Evolutionary conservation across 2,113 vertebrate species (phyloP).

Genomic region (Plestiodon gilberti): DNA sequence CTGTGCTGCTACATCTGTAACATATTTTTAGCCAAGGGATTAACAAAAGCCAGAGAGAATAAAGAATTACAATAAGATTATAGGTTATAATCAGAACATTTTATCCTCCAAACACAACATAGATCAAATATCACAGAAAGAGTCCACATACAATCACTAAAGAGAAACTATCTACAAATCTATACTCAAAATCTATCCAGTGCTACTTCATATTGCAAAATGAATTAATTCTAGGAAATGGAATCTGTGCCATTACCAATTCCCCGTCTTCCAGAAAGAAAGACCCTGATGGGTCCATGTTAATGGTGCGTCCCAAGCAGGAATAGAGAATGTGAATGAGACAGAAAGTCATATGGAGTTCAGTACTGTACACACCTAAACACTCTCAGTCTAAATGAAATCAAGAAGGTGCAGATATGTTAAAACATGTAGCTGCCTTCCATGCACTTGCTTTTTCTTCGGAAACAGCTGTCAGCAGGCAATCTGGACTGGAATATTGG

Average conservation of each 20-base stretch:
- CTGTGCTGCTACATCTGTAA: conserved; percentile 10
- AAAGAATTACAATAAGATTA: conserved; percentile 54
- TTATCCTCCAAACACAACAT: conserved; percentile 10
- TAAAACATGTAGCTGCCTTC: too few species aligned
- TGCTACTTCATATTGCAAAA: conserved; percentile 35
- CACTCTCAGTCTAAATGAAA: too few species aligned
- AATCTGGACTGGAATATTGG: too few species aligned
- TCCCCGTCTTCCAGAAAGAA: background rate
- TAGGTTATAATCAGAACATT: conserved; percentile 38
- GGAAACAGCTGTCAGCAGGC: too few species aligned
- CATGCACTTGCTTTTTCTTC: too few species aligned
- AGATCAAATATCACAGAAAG: conserved; percentile 34
- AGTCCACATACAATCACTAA: background rate
- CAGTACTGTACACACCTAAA: background rate
- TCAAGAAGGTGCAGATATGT: too few species aligned
- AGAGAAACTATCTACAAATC: conserved; percentile 35
- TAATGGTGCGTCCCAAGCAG: background rate
- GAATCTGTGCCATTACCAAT: background rate
- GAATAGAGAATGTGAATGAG: background rate
- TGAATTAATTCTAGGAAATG: background rate
- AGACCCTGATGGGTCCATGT: background rate
- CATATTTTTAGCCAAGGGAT: conserved; percentile 37
- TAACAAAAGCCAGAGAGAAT: conserved; percentile 36
- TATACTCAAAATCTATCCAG: conserved; percentile 15
- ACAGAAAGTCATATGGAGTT: background rate